Conservation (phyloP, 2,113 vertebrate genomes). For the Myiozetetes cayanensis region DNA sequence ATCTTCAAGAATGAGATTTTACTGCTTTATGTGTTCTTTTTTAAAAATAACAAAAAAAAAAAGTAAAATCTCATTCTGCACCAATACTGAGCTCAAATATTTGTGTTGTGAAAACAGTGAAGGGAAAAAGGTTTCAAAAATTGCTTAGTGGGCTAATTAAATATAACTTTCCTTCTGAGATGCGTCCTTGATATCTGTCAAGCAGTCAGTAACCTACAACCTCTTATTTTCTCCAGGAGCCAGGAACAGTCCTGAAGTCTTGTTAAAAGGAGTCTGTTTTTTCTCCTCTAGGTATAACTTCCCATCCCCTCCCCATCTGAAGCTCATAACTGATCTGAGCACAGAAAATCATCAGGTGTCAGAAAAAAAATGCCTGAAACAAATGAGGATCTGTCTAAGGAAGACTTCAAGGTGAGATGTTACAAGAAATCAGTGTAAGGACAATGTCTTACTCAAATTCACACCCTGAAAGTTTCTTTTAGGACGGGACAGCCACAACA, state of each 20-base stretch:
- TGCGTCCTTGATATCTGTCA: not conserved
- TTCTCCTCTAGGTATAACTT: not conserved
- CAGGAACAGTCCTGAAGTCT: not conserved
- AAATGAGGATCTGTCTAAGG: not conserved
- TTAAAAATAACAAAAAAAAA: not conserved
- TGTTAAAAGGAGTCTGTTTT: not conserved
- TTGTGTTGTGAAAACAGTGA: not conserved
- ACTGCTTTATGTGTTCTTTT: not conserved
- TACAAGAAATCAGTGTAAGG: not conserved
- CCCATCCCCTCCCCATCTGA: not conserved
- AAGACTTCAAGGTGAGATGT: not conserved
- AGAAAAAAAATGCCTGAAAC: not conserved
- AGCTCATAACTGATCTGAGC: not conserved
- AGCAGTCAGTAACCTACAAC: not conserved
- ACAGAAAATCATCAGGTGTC: not conserved
- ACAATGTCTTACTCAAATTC: not conserved
- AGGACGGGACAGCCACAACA: not conserved
- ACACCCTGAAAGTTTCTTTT: not conserved
- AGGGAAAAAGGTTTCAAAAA: not conserved
- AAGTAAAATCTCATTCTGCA: not conserved
- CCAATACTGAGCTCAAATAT: constrained; percentile 6
- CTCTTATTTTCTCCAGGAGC: not conserved
- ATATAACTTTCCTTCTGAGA: not conserved
- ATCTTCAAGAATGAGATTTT: not conserved
- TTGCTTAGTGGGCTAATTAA: not conserved